Conservation (phyloP, 2,888 invertebrate genomes). For the Drosophila atroscutellata region DNA sequence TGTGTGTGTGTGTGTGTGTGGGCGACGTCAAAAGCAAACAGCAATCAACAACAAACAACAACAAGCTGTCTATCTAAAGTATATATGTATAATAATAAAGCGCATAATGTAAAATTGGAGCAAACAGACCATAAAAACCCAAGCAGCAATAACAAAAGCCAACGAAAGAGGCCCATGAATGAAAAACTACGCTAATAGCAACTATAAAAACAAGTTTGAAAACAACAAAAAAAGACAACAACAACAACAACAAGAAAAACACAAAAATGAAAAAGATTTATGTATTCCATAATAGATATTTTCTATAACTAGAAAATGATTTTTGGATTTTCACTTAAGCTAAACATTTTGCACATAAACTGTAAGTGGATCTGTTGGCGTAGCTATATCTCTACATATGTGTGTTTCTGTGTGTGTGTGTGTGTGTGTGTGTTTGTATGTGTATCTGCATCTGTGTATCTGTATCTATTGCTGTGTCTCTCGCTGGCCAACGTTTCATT, state of each 20-base stretch:
- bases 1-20: conserved; percentile 16
- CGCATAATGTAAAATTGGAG: conserved; percentile 67
- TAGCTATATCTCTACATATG: conserved; percentile 22
- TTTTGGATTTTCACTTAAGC: conserved; percentile 53
- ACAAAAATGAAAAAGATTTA: conserved; percentile 28
- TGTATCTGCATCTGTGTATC: conserved; percentile 18
- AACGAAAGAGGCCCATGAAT: conserved; percentile 56
- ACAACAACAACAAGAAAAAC: no score
- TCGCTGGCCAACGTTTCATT: conserved; percentile 75
- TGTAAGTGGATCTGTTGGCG: conserved; percentile 58
- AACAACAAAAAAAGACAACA: no score
- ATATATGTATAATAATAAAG: conserved; percentile 39
- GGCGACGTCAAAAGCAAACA: conserved; percentile 31
- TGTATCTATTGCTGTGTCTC: conserved; percentile 35
- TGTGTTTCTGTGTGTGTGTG: neutral
- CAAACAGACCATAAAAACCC: conserved; percentile 70
- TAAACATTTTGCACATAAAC: conserved; percentile 58
- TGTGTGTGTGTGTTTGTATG: conserved; percentile 25
- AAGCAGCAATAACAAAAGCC: conserved; percentile 31
- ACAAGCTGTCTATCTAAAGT: conserved; percentile 4
- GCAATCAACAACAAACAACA: conserved; percentile 11
- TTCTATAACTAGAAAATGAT: conserved; percentile 10
- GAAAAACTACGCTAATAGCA: conserved; percentile 62
- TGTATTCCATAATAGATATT: conserved; percentile 19
- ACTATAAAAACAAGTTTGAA: conserved; percentile 48